Evolutionary conservation across 2,113 vertebrate genomes (phyloP).

Genomic region (Paralichthys olivaceus): DNA sequence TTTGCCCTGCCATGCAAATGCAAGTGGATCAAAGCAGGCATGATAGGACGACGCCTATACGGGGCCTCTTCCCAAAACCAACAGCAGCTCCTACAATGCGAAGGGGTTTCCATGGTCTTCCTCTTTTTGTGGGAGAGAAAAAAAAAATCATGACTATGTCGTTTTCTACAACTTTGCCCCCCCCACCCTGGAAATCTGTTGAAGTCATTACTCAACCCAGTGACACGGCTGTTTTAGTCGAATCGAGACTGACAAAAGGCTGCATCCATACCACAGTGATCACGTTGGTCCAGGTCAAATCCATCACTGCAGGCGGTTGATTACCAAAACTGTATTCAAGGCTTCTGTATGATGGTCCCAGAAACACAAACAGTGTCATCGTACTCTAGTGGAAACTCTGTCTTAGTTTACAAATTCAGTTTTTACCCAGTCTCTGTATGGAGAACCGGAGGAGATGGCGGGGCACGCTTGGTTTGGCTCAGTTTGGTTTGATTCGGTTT

Average conservation of each 20-base stretch:
- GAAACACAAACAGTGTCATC: too few relatives aligned
- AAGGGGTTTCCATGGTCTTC: slow-evolving; percentile 74
- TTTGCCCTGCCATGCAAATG: slow-evolving; percentile 85
- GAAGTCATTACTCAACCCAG: slow-evolving; percentile 28
- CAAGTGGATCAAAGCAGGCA: slow-evolving; percentile 80
- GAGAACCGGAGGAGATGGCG: too few relatives aligned
- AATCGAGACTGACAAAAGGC: neutral
- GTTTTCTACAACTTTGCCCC: slow-evolving; percentile 40
- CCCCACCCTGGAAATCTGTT: slow-evolving; percentile 19
- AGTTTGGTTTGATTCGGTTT: too few relatives aligned
- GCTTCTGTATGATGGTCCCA: too few relatives aligned
- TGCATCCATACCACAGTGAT: neutral
- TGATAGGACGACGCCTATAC: slow-evolving; percentile 73
- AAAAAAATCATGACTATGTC: slow-evolving; percentile 71
- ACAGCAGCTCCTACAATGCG: slow-evolving; percentile 75
- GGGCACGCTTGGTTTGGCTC: too few relatives aligned
- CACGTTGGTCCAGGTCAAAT: too few relatives aligned
- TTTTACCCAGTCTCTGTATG: too few relatives aligned
- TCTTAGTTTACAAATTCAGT: too few relatives aligned
- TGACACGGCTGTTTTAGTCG: slow-evolving; percentile 46
- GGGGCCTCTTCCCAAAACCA: slow-evolving; percentile 80
- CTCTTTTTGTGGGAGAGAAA: slow-evolving; percentile 70
- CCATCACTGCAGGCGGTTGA: too few relatives aligned
- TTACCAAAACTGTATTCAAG: too few relatives aligned
- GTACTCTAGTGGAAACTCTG: too few relatives aligned